Conservation (phyloP, 2,888 invertebrate species). For the Drosophila lacicola region DNA sequence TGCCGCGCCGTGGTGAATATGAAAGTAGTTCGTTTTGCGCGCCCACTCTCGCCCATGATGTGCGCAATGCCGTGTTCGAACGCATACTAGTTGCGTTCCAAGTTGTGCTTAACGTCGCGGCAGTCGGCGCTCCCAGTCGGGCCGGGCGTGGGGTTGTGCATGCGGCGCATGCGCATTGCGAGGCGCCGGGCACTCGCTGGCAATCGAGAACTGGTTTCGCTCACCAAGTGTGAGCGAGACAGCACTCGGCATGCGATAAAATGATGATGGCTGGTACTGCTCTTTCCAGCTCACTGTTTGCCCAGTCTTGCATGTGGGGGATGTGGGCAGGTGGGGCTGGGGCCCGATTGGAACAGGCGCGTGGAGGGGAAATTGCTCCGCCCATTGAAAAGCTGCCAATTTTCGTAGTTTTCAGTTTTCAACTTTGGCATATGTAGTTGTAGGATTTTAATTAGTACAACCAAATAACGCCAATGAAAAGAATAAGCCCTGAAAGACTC, state of each 20-base stretch:
- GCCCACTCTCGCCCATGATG: conserved; percentile 82
- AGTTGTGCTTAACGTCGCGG: conserved; percentile 62
- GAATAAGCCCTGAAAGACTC: neutral
- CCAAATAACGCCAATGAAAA: conserved; percentile 43
- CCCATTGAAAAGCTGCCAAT: conserved; percentile 59
- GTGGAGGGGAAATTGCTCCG: conserved; percentile 69
- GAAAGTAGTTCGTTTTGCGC: conserved; percentile 53
- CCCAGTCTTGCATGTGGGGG: conserved; percentile 24
- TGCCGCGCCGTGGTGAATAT: conserved; percentile 12
- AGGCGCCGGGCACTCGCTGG: conserved; percentile 25
- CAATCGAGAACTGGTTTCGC: conserved; percentile 61
- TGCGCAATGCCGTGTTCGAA: conserved; percentile 84
- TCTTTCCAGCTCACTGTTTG: conserved; percentile 61
- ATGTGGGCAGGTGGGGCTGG: conserved; percentile 29
- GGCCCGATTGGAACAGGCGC: conserved; percentile 55
- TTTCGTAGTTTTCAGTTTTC: conserved; percentile 58
- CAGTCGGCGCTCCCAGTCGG: conserved; percentile 22
- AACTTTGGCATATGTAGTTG: conserved; percentile 56
- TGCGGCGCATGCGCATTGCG: conserved; percentile 70
- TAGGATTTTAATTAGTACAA: conserved; percentile 71
- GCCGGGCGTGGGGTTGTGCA: conserved; percentile 54
- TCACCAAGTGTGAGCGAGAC: conserved; percentile 50
- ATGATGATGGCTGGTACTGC: conserved; percentile 33
- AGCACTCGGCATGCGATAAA: conserved; percentile 8
- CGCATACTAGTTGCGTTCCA: conserved; percentile 85